Conservation (phyloP, 2,888 invertebrate genomes). For the Watsonalla binaria region DNA sequence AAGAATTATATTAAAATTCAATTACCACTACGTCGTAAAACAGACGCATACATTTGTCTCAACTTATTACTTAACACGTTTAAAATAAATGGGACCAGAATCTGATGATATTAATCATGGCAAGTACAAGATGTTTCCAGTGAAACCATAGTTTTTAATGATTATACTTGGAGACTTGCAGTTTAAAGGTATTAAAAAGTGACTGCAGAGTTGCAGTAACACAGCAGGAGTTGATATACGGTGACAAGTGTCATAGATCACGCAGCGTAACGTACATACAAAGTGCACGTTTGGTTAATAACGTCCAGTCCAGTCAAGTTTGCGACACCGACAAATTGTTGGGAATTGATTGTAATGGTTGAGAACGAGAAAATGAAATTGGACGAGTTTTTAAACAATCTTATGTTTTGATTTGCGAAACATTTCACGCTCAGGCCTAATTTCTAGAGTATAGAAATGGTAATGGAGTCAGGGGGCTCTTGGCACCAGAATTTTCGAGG, state of each 20-base stretch:
- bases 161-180: constrained; percentile 40
- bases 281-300: constrained; percentile 25
- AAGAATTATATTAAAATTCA: too few species aligned
- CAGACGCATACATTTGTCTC: neutral
- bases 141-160: constrained; percentile 14
- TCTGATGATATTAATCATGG: neutral
- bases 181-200: constrained; percentile 9
- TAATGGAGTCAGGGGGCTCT: too few species aligned
- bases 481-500: too few species aligned
- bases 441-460: too few species aligned
- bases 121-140: constrained; percentile 4
- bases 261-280: constrained; percentile 32
- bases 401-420: too few species aligned
- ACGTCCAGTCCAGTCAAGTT: constrained; percentile 19
- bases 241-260: constrained; percentile 50
- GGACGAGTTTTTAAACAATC: too few species aligned
- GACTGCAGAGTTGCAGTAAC: constrained; percentile 19
- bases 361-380: too few species aligned
- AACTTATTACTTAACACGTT: neutral
- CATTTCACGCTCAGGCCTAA: too few species aligned
- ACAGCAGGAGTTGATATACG: constrained; percentile 45
- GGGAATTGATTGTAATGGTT: neutral
- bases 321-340: neutral
- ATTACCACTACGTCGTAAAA: neutral
- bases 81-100: neutral